A percentile compares a stretch with the other conserved stretches of the same genome.
These are phyloP conservation scores for Aplysia californica DNA, from an alignment of 1,140 invertebrate species.

Conservation along the genomic window DNA sequence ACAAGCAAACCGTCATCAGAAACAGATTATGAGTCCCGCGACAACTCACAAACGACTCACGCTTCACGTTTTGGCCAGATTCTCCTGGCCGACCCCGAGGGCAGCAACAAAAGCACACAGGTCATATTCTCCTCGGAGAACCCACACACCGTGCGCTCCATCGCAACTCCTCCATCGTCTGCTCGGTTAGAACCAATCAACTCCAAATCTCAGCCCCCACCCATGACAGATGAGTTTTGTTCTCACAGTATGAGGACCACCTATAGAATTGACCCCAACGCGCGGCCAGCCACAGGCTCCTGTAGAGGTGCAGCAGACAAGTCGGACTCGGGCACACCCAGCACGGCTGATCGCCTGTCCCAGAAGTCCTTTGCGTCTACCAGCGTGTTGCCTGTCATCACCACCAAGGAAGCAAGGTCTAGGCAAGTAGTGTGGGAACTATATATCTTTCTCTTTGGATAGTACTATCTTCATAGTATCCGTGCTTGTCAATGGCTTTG, in stretches of 20 bases:
- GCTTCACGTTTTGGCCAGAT: too few relatives aligned
- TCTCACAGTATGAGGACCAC: constrained; percentile 47
- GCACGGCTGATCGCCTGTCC: constrained; percentile 42
- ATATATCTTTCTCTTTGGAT: too few relatives aligned
- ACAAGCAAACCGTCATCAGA: too few relatives aligned
- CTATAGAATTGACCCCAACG: constrained; percentile 47
- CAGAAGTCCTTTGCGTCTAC: constrained; percentile 49
- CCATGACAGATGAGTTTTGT: constrained; percentile 41
- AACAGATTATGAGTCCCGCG: too few relatives aligned
- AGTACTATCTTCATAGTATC: too few relatives aligned
- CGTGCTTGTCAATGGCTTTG: too few relatives aligned
- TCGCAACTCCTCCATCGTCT: background rate
- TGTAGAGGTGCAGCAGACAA: constrained; percentile 10
- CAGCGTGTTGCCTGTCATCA: constrained; percentile 46
- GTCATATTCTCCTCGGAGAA: too few relatives aligned
- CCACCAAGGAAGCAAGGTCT: constrained; percentile 57
- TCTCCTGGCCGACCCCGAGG: too few relatives aligned
- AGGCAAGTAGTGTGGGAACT: constrained; percentile 52
- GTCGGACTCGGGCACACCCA: constrained; percentile 10
- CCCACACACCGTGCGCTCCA: too few relatives aligned
- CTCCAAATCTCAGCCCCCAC: constrained; percentile 42
- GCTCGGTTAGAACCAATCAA: constrained; percentile 14
- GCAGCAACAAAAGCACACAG: too few relatives aligned
- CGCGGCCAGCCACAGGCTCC: constrained; percentile 25
- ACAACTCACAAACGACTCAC: too few relatives aligned